A percentile compares a stretch with the other conserved stretches of the same genome.
These are phyloP conservation scores for Eristalinus aeneus DNA, from an alignment of 2,888 invertebrate species.

Conservation along the genomic window DNA sequence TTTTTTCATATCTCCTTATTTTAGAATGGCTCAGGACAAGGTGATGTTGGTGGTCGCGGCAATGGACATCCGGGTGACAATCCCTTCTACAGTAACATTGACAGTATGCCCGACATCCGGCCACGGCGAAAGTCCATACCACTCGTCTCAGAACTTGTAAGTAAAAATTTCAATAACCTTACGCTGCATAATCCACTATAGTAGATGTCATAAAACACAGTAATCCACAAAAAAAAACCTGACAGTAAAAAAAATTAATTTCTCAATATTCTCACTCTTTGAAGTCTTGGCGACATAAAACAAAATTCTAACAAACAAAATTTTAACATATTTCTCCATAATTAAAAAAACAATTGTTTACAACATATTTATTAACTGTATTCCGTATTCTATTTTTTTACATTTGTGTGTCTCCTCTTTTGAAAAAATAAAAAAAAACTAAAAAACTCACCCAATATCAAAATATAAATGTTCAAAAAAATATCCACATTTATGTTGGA, in stretches of 20 bases:
- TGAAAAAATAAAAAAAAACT: conserved; percentile 28
- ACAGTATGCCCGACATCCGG: conserved; percentile 99
- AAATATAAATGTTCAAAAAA: conserved; percentile 42
- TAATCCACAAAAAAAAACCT: conserved; percentile 6
- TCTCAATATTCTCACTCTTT: not conserved
- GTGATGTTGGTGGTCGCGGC: conserved; percentile 88
- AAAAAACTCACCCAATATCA: conserved; percentile 12
- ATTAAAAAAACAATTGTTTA: conserved; percentile 17
- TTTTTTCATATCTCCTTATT: not conserved
- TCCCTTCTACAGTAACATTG: conserved; percentile 99
- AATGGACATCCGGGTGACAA: conserved; percentile 97
- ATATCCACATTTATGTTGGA: conserved; percentile 72
- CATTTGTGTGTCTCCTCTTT: conserved; percentile 66
- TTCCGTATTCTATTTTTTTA: conserved; percentile 50
- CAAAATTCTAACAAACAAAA: conserved; percentile 13
- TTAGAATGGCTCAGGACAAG: conserved; percentile 91
- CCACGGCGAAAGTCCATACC: conserved; percentile 98
- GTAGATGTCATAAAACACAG: not conserved
- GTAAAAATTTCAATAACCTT: conserved; percentile 80
- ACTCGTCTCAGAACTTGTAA: conserved; percentile 99
- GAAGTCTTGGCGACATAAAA: not conserved
- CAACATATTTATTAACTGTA: conserved; percentile 64
- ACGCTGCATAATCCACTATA: not conserved
- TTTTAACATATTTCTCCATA: conserved; percentile 1
- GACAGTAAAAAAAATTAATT: not conserved